These are phyloP conservation scores for Lomographa bimaculata DNA, from an alignment of 2,888 invertebrate species.

Conservation along the genomic window DNA sequence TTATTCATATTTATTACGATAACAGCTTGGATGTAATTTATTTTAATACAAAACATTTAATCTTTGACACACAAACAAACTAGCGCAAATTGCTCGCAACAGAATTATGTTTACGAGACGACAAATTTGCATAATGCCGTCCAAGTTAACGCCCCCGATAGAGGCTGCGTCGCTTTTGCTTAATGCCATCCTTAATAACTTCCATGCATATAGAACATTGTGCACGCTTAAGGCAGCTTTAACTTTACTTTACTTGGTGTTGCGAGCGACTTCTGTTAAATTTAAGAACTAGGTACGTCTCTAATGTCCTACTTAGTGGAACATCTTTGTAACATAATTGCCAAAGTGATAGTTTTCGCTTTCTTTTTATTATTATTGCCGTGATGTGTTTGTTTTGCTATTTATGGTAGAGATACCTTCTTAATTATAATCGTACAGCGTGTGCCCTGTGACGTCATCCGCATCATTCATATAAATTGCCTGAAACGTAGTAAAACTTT, in stretches of 20 bases:
- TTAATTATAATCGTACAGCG: too few relatives aligned
- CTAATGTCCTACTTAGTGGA: neutral
- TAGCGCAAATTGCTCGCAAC: conserved; percentile 12
- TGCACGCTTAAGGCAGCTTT: conserved; percentile 6
- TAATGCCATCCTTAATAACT: conserved; percentile 17
- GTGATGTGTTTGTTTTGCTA: too few relatives aligned
- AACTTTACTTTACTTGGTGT: conserved; percentile 13
- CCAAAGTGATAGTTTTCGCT: too few relatives aligned
- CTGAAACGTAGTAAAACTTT: too few relatives aligned
- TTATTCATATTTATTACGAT: too few relatives aligned
- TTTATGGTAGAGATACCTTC: too few relatives aligned
- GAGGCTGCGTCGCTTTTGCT: conserved; percentile 9
- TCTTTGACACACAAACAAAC: conserved; percentile 16
- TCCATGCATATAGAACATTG: conserved; percentile 16
- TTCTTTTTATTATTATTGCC: too few relatives aligned
- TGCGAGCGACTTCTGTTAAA: conserved; percentile 2
- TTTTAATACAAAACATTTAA: conserved; percentile 3
- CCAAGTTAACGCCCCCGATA: conserved; percentile 10
- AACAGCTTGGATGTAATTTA: too few relatives aligned
- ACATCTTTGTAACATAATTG: too few relatives aligned
- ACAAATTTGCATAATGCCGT: conserved; percentile 17
- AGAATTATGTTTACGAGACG: conserved; percentile 16
- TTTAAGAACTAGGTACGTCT: neutral
- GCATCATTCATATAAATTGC: too few relatives aligned
- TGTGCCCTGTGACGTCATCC: too few relatives aligned